Base-by-base conservation (phyloP, 2,113 vertebrate genomes). In the Nerophis lumbriciformis region DNA sequence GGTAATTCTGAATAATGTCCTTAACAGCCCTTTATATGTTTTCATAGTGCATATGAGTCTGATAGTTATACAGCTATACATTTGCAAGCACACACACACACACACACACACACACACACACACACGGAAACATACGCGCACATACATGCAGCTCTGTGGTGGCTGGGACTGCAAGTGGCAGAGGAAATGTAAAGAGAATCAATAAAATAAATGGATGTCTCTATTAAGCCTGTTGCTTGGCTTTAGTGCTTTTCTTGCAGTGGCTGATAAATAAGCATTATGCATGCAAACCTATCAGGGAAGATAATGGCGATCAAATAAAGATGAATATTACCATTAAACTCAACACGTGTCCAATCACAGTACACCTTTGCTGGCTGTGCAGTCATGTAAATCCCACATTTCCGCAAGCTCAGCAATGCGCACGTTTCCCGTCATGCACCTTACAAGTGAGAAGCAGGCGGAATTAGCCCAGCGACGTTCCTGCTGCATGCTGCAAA, bases 201-300 rank as follows among this genome's bases (percentile, higher is more conserved):
- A 66, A 79, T 86, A 78, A 82, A 80, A 66, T 67, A 69, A 78
- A 82, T 62, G 60, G 68, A 76, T 70, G 61, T 71, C 71, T 88
- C 81, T 80, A 84, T 79, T 79, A 64, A 66, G 64, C 21, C 39
- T 21, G 53, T 61, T 59, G 67, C 69, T 76, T 51, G 39, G 57
- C 53, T 69, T 45, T 68, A 65, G 53, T 75, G 54, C 58, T 48
- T 65, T 28, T 65, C 52, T 39, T 70, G 39, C 55, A 47, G 55
- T 21, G 5, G 21, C 8, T 61, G 76, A 79, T 76, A 53, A 50
- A 65, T 36, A 71, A 57, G 63, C 19, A 36, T 15, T 13, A 19
- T 6, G 13, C n/a, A 47, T 12, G 12, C 58, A 54, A 64, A 48
- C 35, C 21, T 57, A 37, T 6, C 8, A 15, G 12, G 12, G 38